Conservation (phyloP, 92 coral and sea anemone genomes). For the Siderastrea siderea region DNA sequence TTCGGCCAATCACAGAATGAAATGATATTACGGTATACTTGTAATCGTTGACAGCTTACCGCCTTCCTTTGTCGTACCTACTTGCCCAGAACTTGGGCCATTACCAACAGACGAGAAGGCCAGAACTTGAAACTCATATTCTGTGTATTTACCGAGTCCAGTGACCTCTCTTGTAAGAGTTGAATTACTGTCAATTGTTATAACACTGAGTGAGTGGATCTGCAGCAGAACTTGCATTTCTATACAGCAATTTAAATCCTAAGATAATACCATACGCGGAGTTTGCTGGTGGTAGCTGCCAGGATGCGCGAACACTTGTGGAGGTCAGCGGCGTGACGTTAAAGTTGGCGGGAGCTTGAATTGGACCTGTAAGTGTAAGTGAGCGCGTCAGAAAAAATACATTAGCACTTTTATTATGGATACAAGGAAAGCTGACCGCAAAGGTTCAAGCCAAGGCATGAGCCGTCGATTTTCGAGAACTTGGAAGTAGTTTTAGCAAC, state of each 20-base stretch:
- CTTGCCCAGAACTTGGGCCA: slow-evolving; percentile 29
- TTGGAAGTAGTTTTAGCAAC: no score
- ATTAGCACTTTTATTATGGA: background rate
- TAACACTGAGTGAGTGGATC: background rate
- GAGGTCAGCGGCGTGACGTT: background rate
- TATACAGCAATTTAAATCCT: slow-evolving; percentile 31
- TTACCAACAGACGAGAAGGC: slow-evolving; percentile 41
- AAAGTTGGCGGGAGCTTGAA: background rate
- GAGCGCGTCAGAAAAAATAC: background rate
- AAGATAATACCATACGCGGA: background rate
- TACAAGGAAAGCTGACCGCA: background rate
- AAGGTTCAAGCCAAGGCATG: no score
- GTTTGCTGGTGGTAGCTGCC: slow-evolving; percentile 31
- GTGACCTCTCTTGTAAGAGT: background rate
- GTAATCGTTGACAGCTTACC: background rate
- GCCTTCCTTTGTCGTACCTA: slow-evolving; percentile 4
- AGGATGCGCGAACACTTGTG: slow-evolving; percentile 17
- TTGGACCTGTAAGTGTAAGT: slow-evolving; percentile 29
- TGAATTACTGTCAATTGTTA: slow-evolving; percentile 4
- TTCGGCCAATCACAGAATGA: background rate
- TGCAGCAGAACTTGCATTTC: background rate
- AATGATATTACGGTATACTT: background rate
- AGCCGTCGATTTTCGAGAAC: no score
- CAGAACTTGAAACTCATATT: slow-evolving; percentile 48
- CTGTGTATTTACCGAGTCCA: background rate